These are phyloP conservation scores for Trichonephila clavata DNA, from an alignment of 1,140 invertebrate genomes.

Conservation along the genomic window DNA sequence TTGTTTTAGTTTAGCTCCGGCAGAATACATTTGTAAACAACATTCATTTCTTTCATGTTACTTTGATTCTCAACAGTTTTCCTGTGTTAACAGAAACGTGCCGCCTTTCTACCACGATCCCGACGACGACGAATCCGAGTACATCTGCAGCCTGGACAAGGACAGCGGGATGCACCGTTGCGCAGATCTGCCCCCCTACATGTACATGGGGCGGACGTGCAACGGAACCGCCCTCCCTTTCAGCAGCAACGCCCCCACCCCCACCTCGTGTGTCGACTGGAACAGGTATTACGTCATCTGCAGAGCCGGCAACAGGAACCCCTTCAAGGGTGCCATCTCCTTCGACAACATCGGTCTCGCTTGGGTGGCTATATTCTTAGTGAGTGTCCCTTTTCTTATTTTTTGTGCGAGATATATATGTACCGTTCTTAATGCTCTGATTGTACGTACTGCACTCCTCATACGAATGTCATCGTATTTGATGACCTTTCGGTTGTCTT, in stretches of 20 bases:
- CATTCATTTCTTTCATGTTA: no score
- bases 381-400: conserved; percentile 53
- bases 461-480: no score
- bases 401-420: not conserved
- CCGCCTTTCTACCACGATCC: conserved; percentile 78
- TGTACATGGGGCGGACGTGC: conserved; percentile 86
- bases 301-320: conserved; percentile 94
- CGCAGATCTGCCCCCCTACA: conserved; percentile 90
- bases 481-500: no score
- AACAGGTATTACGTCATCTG: conserved; percentile 99
- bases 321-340: conserved; percentile 99
- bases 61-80: not conserved
- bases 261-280: conserved; percentile 95
- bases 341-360: conserved; percentile 99
- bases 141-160: conserved; percentile 96
- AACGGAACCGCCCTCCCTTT: conserved; percentile 81
- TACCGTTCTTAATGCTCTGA: no score
- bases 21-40: no score
- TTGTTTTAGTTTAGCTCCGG: no score
- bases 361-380: conserved; percentile 99
- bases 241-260: conserved; percentile 59
- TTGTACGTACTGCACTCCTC: no score
- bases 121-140: conserved; percentile 92
- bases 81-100: conserved; percentile 53
- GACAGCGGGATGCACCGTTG: conserved; percentile 98